These are phyloP conservation scores for Linnaemya vulpina DNA, from an alignment of 2,888 invertebrate genomes.

Conservation along the genomic window DNA sequence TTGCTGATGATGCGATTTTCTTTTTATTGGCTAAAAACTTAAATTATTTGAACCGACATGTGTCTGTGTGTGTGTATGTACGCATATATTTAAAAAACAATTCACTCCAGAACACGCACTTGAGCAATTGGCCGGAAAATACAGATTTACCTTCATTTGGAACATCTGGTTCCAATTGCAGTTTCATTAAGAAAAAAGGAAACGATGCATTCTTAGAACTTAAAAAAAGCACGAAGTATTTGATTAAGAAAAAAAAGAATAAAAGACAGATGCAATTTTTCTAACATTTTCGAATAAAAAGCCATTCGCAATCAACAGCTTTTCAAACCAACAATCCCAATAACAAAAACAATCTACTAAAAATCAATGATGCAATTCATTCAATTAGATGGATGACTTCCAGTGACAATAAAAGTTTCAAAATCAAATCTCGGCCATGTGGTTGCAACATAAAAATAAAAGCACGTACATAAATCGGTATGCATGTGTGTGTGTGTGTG, in stretches of 20 bases:
- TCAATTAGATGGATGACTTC: conserved; percentile 72
- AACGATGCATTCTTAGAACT: conserved; percentile 62
- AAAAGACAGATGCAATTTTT: conserved; percentile 70
- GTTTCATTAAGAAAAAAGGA: conserved; percentile 46
- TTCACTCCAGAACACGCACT: not conserved
- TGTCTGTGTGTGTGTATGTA: too few species aligned
- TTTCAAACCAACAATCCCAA: conserved; percentile 41
- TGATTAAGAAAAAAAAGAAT: not conserved
- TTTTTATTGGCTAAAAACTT: not conserved
- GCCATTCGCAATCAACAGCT: conserved; percentile 61
- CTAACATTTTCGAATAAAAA: conserved; percentile 52
- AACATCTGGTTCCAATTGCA: conserved; percentile 68
- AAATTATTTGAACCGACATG: conserved; percentile 22
- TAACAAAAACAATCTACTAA: conserved; percentile 37
- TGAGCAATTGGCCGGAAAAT: conserved; percentile 61
- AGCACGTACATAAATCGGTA: not conserved
- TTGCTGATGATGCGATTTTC: conserved; percentile 1
- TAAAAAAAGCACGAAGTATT: conserved; percentile 35
- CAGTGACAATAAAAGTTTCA: conserved; percentile 71
- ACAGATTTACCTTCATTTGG: conserved; percentile 64
- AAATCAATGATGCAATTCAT: conserved; percentile 74
- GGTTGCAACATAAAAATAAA: conserved; percentile 27
- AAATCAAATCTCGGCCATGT: conserved; percentile 64
- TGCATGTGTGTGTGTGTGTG: too few species aligned
- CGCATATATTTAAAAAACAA: not conserved